Conservation (phyloP, 2,888 invertebrate genomes). For the Harpalus rufipes region DNA sequence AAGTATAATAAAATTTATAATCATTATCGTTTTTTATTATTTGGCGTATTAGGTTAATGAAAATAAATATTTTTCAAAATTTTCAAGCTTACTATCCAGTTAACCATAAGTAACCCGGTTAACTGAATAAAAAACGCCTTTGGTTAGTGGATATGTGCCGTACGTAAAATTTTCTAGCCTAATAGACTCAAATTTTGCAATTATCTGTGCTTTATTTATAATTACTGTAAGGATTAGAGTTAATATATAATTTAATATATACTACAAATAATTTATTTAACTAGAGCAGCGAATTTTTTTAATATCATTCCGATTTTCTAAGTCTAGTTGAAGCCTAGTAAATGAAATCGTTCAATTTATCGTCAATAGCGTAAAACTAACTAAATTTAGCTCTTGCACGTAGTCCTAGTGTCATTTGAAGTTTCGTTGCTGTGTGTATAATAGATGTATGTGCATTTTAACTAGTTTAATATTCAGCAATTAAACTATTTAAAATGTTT, state of each 20-base stretch:
- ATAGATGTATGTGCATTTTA: conserved; percentile 57
- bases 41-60: too few species aligned
- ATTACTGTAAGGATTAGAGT: conserved; percentile 16
- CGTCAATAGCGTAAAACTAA: conserved; percentile 57
- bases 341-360: conserved; percentile 63
- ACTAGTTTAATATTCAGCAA: conserved; percentile 10
- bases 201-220: conserved; percentile 54
- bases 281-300: conserved; percentile 47
- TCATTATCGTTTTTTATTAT: too few species aligned
- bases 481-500: conserved; percentile 27
- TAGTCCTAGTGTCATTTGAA: conserved; percentile 56
- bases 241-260: conserved; percentile 58
- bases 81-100: too few species aligned
- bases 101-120: too few species aligned
- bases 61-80: too few species aligned
- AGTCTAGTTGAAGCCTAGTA: conserved; percentile 52
- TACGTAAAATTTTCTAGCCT: conserved; percentile 16
- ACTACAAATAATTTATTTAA: conserved; percentile 46
- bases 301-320: conserved; percentile 41
- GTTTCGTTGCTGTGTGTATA: conserved; percentile 60
- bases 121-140: too few species aligned
- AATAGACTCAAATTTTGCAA: conserved; percentile 44
- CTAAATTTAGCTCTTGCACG: conserved; percentile 63
- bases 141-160: not conserved
- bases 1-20: too few species aligned